A percentile compares a stretch with the other conserved stretches of the same genome.
Conservation (phyloP, 2,888 invertebrate genomes). For the Ceratothoa steindachneri region DNA sequence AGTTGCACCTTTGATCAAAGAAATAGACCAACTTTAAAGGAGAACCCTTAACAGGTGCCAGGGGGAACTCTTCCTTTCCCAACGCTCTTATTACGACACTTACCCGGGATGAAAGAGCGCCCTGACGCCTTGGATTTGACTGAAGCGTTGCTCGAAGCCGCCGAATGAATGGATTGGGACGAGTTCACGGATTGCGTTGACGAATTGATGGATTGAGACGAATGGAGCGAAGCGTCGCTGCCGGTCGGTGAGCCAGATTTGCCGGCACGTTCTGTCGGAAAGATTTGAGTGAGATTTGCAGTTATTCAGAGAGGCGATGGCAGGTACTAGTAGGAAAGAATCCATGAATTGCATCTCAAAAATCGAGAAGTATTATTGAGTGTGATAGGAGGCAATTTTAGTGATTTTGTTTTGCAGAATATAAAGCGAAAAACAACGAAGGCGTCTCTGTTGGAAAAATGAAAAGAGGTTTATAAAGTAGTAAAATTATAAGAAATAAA, state of each 20-base stretch:
- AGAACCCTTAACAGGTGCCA: too few species aligned
- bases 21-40: too few species aligned
- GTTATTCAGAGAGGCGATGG: too few species aligned
- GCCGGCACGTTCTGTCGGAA: conserved; percentile 3
- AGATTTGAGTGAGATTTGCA: background rate
- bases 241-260: conserved; percentile 39
- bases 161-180: conserved; percentile 21
- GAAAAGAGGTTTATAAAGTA: too few species aligned
- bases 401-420: too few species aligned
- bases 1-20: too few species aligned
- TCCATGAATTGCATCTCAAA: background rate
- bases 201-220: conserved; percentile 5
- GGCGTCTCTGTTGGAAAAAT: too few species aligned
- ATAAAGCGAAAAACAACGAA: too few species aligned
- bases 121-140: conserved; percentile 26
- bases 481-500: too few species aligned
- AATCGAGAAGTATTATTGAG: background rate
- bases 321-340: background rate
- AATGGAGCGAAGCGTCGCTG: conserved; percentile 43
- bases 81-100: too few species aligned
- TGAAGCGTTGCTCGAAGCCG: conserved; percentile 30
- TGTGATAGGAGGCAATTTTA: background rate
- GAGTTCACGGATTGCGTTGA: background rate
- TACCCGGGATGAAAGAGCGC: conserved; percentile 6
- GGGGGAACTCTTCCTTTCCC: too few species aligned